Evolutionary conservation across 2,113 vertebrate genomes (phyloP).

Genomic region (Saccopteryx bilineata): DNA sequence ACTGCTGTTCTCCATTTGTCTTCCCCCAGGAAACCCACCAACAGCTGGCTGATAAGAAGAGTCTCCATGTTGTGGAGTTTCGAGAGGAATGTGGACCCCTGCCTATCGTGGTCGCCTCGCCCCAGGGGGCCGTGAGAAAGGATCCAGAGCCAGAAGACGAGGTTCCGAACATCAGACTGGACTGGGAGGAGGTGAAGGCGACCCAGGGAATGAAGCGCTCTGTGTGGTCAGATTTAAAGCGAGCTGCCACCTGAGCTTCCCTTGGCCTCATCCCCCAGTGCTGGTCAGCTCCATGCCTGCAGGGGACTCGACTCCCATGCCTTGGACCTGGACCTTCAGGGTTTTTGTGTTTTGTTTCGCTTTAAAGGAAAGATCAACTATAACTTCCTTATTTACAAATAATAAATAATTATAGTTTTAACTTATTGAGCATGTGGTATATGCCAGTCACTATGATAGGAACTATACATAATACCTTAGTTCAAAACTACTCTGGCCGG

Average conservation of each 20-base stretch:
- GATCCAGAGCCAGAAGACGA: conserved; percentile 90
- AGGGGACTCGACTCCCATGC: too few relatives aligned
- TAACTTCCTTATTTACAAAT: conserved; percentile 43
- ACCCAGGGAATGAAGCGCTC: conserved; percentile 91
- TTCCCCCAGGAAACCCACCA: conserved; percentile 93
- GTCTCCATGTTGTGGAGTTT: conserved; percentile 95
- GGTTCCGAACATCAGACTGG: conserved; percentile 89
- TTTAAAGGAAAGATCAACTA: not conserved
- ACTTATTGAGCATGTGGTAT: not conserved
- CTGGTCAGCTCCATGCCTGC: not conserved
- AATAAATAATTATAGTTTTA: conserved; percentile 58
- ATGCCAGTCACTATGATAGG: not conserved
- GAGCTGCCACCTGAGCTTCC: conserved; percentile 76
- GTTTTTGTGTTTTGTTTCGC: not conserved
- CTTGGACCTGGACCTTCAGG: not conserved
- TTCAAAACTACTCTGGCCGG: not conserved
- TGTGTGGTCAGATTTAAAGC: conserved; percentile 90
- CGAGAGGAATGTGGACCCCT: conserved; percentile 91
- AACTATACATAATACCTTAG: not conserved
- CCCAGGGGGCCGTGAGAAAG: conserved; percentile 75
- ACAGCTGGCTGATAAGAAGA: conserved; percentile 91
- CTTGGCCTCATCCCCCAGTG: accelerated
- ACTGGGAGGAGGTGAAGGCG: conserved; percentile 93
- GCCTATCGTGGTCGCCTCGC: conserved; percentile 93
- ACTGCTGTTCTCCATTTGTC: not conserved